These are phyloP conservation scores for Equus quagga DNA, from an alignment of 2,113 vertebrate genomes.

Conservation along the genomic window DNA sequence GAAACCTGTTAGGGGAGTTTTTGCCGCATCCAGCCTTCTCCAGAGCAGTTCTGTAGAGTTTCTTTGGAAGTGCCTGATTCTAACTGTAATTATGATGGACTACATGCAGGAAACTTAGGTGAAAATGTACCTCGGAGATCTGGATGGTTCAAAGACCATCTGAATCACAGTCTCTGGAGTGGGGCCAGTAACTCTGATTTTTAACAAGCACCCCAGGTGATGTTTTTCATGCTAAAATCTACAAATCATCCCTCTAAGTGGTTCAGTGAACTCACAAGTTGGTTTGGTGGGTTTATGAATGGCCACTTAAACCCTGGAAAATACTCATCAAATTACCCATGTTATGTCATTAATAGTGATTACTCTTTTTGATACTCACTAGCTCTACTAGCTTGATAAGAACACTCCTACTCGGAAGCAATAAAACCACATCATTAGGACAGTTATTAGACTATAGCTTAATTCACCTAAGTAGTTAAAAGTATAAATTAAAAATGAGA, in stretches of 20 bases:
- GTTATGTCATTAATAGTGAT: not conserved
- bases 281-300: not conserved
- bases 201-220: not conserved
- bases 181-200: not conserved
- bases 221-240: conserved; percentile 3
- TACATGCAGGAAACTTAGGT: not conserved
- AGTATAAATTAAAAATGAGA: not conserved
- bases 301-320: not conserved
- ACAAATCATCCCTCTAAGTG: not conserved
- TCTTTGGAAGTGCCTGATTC: not conserved
- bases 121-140: not conserved
- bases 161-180: not conserved
- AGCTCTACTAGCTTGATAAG: not conserved
- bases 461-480: not conserved
- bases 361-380: not conserved
- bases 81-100: not conserved
- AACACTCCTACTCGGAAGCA: not conserved
- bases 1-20: not conserved
- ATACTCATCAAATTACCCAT: not conserved
- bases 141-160: not conserved
- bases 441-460: not conserved
- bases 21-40: not conserved
- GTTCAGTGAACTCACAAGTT: not conserved
- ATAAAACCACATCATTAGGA: not conserved
- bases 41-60: not conserved